Percentiles rank a stretch among this genome's conserved stretches.
Conservation (phyloP, 1,140 invertebrate genomes). For the Diorhabda carinulata region DNA sequence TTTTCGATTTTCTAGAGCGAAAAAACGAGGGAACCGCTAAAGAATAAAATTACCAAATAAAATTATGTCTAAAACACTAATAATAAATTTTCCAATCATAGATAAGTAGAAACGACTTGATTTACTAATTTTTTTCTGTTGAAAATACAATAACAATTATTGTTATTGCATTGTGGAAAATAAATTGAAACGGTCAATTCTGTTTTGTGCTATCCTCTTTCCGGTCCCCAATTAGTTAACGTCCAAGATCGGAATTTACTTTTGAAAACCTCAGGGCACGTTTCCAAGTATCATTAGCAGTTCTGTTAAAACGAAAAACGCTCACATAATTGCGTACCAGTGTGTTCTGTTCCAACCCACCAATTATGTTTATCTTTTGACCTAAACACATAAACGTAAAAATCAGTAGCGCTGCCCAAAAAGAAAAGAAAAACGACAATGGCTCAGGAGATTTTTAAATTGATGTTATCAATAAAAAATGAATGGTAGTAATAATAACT, state of each 20-base stretch:
- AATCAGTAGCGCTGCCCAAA: not conserved
- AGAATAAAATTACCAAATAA: no score
- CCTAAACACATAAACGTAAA: constrained; percentile 2
- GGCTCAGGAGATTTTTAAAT: not conserved
- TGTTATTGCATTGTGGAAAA: not conserved
- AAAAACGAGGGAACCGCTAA: no score
- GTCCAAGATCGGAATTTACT: not conserved
- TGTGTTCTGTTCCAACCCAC: constrained; percentile 1
- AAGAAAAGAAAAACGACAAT: not conserved
- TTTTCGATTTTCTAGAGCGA: no score
- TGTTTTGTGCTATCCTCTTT: not conserved
- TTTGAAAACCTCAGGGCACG: constrained; percentile 1
- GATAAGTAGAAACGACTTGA: no score
- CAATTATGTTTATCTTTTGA: constrained; percentile 3
- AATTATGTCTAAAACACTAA: no score
- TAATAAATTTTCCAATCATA: no score
- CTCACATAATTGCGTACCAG: not conserved
- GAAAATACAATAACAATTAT: no score
- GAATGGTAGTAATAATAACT: not conserved
- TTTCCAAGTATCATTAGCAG: constrained; percentile 2
- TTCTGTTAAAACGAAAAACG: not conserved
- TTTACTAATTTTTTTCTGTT: no score
- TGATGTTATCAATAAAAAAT: not conserved
- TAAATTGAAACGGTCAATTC: not conserved
- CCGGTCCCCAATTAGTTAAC: not conserved